Percentiles rank a stretch among this genome's conserved stretches.
phyloP scores from a whole-genome alignment of 2,797 vertebrate species.

The Xerus rutilus region DNA sequence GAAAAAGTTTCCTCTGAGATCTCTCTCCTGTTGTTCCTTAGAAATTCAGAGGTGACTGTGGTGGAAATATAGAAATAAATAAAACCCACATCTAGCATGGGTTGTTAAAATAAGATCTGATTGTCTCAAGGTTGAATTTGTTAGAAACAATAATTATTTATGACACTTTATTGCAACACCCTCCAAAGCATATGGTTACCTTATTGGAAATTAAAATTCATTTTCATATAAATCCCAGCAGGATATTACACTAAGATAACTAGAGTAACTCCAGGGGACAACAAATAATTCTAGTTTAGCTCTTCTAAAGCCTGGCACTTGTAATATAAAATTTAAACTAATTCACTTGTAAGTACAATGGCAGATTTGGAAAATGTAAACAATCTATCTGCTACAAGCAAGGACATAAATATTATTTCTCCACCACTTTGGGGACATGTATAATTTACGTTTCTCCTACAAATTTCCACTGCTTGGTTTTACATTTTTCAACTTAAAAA shows the following conservation, averaged over 20 bases:
- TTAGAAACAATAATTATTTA: slow-evolving; percentile 85
- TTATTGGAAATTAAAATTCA: slow-evolving; percentile 88
- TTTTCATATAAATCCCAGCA: slow-evolving; percentile 87
- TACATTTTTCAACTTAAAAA: slow-evolving; percentile 41
- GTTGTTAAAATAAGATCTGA: slow-evolving; percentile 81
- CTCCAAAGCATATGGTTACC: slow-evolving; percentile 86
- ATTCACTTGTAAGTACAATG: slow-evolving; percentile 81
- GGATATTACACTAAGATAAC: slow-evolving; percentile 81
- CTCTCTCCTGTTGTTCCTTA: neutral
- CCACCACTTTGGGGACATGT: neutral
- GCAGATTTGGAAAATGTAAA: slow-evolving; percentile 76
- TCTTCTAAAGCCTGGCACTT: slow-evolving; percentile 69
- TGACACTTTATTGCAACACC: slow-evolving; percentile 82
- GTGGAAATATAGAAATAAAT: neutral
- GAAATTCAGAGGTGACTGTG: neutral
- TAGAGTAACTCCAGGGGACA: slow-evolving; percentile 81
- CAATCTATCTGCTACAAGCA: slow-evolving; percentile 43
- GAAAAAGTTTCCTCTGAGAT: neutral
- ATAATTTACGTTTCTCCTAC: slow-evolving; percentile 61
- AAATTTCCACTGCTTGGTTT: slow-evolving; percentile 63
- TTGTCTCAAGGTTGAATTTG: slow-evolving; percentile 79
- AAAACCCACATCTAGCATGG: slow-evolving; percentile 65
- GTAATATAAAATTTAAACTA: slow-evolving; percentile 81
- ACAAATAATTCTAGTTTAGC: slow-evolving; percentile 80
- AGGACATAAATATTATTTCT: slow-evolving; percentile 64